phyloP scores from a whole-genome alignment of 2,113 vertebrate genomes.

The Sarotherodon lohbergeri region DNA sequence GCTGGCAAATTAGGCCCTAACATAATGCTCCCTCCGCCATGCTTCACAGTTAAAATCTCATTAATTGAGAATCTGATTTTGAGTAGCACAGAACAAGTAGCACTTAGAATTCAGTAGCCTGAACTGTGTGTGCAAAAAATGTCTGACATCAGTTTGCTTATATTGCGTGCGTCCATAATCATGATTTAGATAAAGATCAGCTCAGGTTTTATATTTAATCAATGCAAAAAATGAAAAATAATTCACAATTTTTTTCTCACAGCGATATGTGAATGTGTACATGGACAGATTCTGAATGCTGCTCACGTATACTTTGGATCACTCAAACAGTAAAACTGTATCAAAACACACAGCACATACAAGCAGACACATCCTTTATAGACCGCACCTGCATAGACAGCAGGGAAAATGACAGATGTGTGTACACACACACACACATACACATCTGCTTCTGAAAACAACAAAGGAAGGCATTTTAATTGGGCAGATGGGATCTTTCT shows the following conservation, averaged over 20 bases:
- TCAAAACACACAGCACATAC: not conserved
- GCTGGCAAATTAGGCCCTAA: not conserved
- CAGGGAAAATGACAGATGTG: conserved; percentile 8
- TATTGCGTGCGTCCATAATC: not conserved
- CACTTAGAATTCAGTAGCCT: not conserved
- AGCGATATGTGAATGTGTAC: not conserved
- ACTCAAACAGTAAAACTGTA: not conserved
- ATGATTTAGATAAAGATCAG: not conserved
- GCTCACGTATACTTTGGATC: not conserved
- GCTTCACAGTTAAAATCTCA: not conserved
- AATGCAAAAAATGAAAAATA: not conserved
- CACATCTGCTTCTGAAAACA: conserved; percentile 27
- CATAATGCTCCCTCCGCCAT: not conserved
- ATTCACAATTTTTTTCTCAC: not conserved
- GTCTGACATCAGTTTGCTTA: not conserved
- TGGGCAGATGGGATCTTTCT: conserved; percentile 62
- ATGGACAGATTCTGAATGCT: not conserved
- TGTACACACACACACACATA: not conserved
- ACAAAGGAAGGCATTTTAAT: conserved; percentile 59
- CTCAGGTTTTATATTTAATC: not conserved
- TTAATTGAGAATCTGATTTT: not conserved
- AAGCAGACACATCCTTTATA: not conserved
- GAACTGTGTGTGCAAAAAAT: not conserved
- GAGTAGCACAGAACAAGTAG: not conserved
- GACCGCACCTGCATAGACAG: conserved; percentile 18